phyloP scores from a whole-genome alignment of 2,113 vertebrate species.

The Neodon shergylaensis region DNA sequence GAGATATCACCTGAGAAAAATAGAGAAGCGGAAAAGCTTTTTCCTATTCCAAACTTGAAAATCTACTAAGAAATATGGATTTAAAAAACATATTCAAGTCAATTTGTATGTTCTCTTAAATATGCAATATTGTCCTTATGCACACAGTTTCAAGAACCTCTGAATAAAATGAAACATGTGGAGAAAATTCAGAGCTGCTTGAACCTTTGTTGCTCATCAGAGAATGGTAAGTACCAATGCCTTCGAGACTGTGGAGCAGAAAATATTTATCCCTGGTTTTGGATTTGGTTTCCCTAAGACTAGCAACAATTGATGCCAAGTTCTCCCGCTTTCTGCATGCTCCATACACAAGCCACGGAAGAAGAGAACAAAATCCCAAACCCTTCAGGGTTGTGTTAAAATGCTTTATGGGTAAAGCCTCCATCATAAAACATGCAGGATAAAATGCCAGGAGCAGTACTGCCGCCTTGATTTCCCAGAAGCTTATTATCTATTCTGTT shows the following conservation, averaged over 20 bases:
- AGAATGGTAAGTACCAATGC: not conserved
- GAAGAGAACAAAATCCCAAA: slow-evolving; percentile 36
- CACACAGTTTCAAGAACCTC: not conserved
- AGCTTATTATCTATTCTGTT: not conserved
- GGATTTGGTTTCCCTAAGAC: slow-evolving; percentile 45
- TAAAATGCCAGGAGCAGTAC: not conserved
- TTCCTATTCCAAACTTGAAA: slow-evolving; percentile 12
- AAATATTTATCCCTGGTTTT: slow-evolving; percentile 47
- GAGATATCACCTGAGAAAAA: not conserved
- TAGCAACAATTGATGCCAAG: not conserved
- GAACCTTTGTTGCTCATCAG: slow-evolving; percentile 57
- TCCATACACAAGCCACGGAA: not conserved
- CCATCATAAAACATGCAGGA: not conserved
- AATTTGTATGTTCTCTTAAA: slow-evolving; percentile 38
- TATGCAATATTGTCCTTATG: not conserved
- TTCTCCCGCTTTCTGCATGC: not conserved
- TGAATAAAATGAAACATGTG: not conserved
- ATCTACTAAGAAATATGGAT: not conserved
- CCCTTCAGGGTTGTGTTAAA: slow-evolving; percentile 74
- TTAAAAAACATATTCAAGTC: slow-evolving; percentile 37
- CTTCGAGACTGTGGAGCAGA: slow-evolving; percentile 3
- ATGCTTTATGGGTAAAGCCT: not conserved
- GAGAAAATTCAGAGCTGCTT: slow-evolving; percentile 53
- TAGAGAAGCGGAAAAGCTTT: not conserved
- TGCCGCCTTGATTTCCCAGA: not conserved